These are phyloP conservation scores for Macrophya annulata DNA, from an alignment of 2,888 invertebrate species.

Conservation along the genomic window DNA sequence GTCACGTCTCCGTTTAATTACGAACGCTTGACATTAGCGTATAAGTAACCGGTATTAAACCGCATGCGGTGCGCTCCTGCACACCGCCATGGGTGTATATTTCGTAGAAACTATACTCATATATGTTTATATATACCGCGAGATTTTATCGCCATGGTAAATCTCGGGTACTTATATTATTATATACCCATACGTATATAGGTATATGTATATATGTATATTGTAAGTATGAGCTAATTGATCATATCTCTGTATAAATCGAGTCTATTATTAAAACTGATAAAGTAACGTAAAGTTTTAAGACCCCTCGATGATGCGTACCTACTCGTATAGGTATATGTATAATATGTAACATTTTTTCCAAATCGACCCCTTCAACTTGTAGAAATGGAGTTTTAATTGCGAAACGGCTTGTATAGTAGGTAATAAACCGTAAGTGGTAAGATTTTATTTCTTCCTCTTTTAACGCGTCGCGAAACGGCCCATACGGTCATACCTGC, in stretches of 20 bases:
- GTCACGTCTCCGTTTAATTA: slow-evolving; percentile 49
- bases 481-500: background rate
- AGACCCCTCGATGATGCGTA: background rate
- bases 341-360: slow-evolving; percentile 33
- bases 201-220: too few species aligned
- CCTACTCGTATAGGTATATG: background rate
- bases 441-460: slow-evolving; percentile 40
- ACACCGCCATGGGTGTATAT: background rate
- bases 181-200: background rate
- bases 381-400: slow-evolving; percentile 51
- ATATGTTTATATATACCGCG: slow-evolving; percentile 10
- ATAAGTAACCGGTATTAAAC: slow-evolving; percentile 26
- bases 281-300: background rate
- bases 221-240: slow-evolving; percentile 25
- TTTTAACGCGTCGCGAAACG: background rate
- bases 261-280: slow-evolving; percentile 20
- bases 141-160: slow-evolving; percentile 22
- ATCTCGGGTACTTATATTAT: background rate
- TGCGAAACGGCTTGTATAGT: slow-evolving; percentile 52
- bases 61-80: slow-evolving; percentile 19
- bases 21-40: slow-evolving; percentile 45
- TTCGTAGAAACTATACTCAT: slow-evolving; percentile 21
- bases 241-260: slow-evolving; percentile 23
- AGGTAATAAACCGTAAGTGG: slow-evolving; percentile 51
- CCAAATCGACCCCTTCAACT: slow-evolving; percentile 33